A percentile compares a stretch with the other conserved stretches of the same genome.
These are phyloP conservation scores for Dryadula phaetusa DNA, from an alignment of 2,888 invertebrate genomes.

Conservation along the genomic window DNA sequence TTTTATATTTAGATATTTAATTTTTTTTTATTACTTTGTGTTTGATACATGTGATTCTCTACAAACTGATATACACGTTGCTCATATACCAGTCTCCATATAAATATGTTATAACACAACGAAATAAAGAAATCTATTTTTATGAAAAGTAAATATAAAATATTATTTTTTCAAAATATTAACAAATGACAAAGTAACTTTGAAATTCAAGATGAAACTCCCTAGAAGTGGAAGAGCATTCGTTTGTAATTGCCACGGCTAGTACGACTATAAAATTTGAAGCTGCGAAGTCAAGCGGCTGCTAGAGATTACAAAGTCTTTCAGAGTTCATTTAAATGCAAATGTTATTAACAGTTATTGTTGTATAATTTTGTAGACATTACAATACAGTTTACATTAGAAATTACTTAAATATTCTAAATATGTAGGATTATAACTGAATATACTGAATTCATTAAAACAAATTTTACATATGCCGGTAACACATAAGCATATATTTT, in stretches of 20 bases:
- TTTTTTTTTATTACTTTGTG: no score
- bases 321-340: slow-evolving; percentile 79
- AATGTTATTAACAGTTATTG: slow-evolving; percentile 43
- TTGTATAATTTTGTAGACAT: slow-evolving; percentile 26
- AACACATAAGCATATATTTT: no score
- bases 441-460: no score
- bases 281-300: slow-evolving; percentile 60
- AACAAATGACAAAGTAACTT: slow-evolving; percentile 32
- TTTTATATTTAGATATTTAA: no score
- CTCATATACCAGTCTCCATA: no score
- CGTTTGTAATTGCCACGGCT: slow-evolving; percentile 52
- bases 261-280: slow-evolving; percentile 57
- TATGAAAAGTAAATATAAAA: neutral
- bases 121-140: no score
- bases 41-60: no score
- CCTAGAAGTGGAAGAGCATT: slow-evolving; percentile 27
- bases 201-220: slow-evolving; percentile 23
- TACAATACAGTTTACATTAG: slow-evolving; percentile 1
- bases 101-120: no score
- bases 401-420: neutral
- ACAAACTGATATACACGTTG: no score
- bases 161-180: slow-evolving; percentile 28
- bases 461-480: no score
- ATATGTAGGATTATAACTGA: neutral
- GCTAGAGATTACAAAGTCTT: slow-evolving; percentile 76